These are phyloP conservation scores for Ophion ellenae DNA, from an alignment of 2,888 invertebrate species.

Conservation along the genomic window DNA sequence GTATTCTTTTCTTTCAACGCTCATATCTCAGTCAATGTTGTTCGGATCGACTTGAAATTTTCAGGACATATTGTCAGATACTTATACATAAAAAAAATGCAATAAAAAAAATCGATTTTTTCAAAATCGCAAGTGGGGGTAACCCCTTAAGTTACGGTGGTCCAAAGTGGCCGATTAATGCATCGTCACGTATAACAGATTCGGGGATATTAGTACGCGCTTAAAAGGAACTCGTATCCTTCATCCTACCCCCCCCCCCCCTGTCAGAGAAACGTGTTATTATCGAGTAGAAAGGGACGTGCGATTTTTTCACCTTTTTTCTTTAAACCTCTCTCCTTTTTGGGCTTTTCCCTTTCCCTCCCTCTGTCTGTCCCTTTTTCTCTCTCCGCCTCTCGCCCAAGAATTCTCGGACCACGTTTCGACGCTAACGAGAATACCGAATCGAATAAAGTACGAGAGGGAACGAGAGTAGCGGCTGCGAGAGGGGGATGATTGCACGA, in stretches of 20 bases:
- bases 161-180: conserved; percentile 53
- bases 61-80: no score
- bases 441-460: conserved; percentile 22
- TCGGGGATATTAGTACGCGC: conserved; percentile 25
- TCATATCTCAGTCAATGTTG: no score
- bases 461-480: neutral
- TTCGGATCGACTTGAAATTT: no score
- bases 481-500: conserved; percentile 23
- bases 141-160: conserved; percentile 22
- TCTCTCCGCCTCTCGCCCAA: conserved; percentile 6
- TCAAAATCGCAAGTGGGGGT: no score
- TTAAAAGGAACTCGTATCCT: conserved; percentile 17
- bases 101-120: no score
- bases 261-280: conserved; percentile 46
- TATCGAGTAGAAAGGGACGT: conserved; percentile 48
- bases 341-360: neutral
- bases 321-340: neutral
- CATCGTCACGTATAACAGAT: conserved; percentile 52
- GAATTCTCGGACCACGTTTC: conserved; percentile 14
- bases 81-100: no score
- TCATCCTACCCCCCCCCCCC: neutral
- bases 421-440: conserved; percentile 38
- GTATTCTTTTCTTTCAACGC: no score
- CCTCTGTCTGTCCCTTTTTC: neutral
- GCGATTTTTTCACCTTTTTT: conserved; percentile 23